Evolutionary conservation across 2,888 invertebrate genomes (phyloP).

Genomic region (Saturnia japonica): DNA sequence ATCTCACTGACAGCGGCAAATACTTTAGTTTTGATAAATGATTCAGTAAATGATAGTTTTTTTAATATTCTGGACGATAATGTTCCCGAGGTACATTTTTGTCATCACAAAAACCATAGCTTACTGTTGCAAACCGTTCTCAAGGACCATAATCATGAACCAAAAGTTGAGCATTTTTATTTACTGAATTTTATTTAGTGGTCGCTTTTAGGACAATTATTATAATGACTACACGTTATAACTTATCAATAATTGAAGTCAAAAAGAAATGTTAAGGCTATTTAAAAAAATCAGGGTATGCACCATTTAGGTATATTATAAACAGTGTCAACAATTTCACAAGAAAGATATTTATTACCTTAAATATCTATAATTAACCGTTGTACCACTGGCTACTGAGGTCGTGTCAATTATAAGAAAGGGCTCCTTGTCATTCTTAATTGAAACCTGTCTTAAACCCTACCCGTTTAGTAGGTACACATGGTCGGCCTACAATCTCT

Average conservation of each 20-base stretch:
- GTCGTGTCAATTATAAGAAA: slow-evolving; percentile 15
- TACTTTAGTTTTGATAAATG: background rate
- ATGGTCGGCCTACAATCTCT: slow-evolving; percentile 18
- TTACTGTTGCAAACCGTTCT: no score
- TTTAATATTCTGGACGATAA: background rate
- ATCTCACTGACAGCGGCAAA: background rate
- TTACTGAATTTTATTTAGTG: no score
- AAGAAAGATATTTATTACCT: slow-evolving; percentile 6
- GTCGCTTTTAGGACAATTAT: no score
- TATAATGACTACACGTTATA: background rate
- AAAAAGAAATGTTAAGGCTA: background rate
- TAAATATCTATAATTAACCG: background rate
- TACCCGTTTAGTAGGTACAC: background rate
- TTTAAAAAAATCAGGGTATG: background rate
- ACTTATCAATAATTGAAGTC: background rate
- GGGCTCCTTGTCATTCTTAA: slow-evolving; percentile 13
- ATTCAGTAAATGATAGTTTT: background rate
- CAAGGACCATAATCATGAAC: no score
- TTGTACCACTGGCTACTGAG: slow-evolving; percentile 2
- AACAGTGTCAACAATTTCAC: background rate
- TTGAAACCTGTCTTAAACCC: slow-evolving; percentile 15
- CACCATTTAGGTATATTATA: background rate
- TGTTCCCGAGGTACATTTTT: no score
- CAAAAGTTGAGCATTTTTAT: no score
- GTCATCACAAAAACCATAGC: no score